Conservation (phyloP, 2,888 invertebrate genomes). For the Megamerina dolium region DNA sequence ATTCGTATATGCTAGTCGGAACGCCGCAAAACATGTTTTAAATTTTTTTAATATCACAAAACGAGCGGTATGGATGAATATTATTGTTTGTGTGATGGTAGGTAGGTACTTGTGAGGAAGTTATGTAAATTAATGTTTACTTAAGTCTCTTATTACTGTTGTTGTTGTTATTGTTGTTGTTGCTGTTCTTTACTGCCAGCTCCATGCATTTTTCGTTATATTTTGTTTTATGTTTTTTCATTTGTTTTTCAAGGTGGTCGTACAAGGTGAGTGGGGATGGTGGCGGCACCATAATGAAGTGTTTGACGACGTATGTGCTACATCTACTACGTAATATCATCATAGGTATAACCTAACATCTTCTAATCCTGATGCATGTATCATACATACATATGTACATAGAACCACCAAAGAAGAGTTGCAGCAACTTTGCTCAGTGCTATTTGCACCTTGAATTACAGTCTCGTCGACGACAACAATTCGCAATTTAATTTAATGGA, state of each 20-base stretch:
- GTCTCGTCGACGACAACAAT: not conserved
- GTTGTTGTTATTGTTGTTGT: slow-evolving; percentile 17
- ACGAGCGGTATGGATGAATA: not conserved
- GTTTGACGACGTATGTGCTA: too few species aligned
- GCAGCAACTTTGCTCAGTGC: slow-evolving; percentile 28
- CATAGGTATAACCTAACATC: too few species aligned
- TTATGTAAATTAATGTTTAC: slow-evolving; percentile 50
- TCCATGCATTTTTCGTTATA: too few species aligned
- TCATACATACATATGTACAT: too few species aligned
- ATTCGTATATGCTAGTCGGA: slow-evolving; percentile 5
- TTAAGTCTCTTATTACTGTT: slow-evolving; percentile 42
- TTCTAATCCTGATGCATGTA: too few species aligned
- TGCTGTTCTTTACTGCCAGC: too few species aligned
- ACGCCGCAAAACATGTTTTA: slow-evolving; percentile 43
- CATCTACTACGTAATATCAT: too few species aligned
- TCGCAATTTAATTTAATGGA: not conserved
- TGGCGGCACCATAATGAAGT: too few species aligned
- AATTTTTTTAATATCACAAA: slow-evolving; percentile 40
- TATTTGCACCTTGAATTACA: not conserved
- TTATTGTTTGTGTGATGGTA: slow-evolving; percentile 10
- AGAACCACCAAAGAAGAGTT: slow-evolving; percentile 22
- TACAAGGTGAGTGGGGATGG: too few species aligned
- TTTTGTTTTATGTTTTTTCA: too few species aligned
- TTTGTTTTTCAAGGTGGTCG: too few species aligned
- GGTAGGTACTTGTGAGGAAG: slow-evolving; percentile 33